phyloP scores from a whole-genome alignment of 2,113 vertebrate genomes.

The Varanus komodoensis region DNA sequence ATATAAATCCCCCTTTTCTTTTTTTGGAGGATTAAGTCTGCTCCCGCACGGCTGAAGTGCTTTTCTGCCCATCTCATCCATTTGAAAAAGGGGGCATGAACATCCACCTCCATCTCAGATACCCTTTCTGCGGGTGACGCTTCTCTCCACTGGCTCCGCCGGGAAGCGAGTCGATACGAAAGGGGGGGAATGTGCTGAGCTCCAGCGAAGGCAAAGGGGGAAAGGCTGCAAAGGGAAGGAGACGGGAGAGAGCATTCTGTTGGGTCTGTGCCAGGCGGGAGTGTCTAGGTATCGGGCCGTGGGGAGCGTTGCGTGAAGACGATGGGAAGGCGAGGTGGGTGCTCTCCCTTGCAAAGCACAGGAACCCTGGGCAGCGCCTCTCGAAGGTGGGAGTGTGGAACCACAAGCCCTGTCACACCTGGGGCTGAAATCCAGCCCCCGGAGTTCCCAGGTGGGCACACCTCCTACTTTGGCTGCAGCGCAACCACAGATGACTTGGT shows the following conservation, averaged over 20 bases:
- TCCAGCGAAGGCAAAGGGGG: slow-evolving; percentile 20
- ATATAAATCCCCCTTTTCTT: background rate
- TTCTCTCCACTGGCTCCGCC: slow-evolving; percentile 39
- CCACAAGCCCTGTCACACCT: too few relatives aligned
- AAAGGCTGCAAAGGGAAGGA: slow-evolving; percentile 4
- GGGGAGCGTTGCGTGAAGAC: background rate
- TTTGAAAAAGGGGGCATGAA: slow-evolving; percentile 42
- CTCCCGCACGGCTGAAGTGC: slow-evolving; percentile 41
- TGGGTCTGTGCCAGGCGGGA: background rate
- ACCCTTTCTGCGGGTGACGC: background rate
- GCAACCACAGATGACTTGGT: too few relatives aligned
- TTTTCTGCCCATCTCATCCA: slow-evolving; percentile 27
- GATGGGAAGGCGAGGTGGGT: background rate
- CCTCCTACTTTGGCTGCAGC: too few relatives aligned
- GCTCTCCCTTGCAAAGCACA: background rate
- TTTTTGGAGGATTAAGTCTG: slow-evolving; percentile 17
- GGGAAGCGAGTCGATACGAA: slow-evolving; percentile 28
- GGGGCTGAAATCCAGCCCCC: too few relatives aligned
- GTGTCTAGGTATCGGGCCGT: background rate
- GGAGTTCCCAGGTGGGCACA: too few relatives aligned
- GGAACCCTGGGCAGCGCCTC: background rate
- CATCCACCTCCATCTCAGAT: slow-evolving; percentile 41
- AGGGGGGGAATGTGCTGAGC: slow-evolving; percentile 34
- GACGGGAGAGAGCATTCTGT: background rate
- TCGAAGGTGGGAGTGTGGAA: background rate